phyloP scores from a whole-genome alignment of 2,797 vertebrate species.

The Threskiornis aethiopicus region DNA sequence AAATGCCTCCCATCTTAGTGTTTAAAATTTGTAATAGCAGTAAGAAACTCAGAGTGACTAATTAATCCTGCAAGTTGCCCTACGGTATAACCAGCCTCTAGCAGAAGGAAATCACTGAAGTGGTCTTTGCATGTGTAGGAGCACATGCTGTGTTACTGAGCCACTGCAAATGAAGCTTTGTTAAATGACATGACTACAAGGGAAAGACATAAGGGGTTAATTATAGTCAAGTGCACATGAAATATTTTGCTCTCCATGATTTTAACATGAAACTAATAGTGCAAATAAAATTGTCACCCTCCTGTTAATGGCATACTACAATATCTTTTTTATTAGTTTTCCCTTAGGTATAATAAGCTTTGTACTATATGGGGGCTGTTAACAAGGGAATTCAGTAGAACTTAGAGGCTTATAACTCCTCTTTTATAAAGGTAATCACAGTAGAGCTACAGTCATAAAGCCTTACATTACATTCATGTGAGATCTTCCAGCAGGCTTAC shows the following conservation, averaged over 20 bases:
- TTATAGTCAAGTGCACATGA: not conserved
- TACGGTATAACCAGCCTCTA: not conserved
- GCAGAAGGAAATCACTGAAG: not conserved
- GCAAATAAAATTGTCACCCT: slow-evolving; percentile 19
- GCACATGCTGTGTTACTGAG: not conserved
- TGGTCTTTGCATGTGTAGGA: not conserved
- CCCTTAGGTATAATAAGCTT: slow-evolving; percentile 34
- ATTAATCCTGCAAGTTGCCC: not conserved
- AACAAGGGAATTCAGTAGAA: slow-evolving; percentile 34
- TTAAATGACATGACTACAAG: not conserved
- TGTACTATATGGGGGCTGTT: not conserved
- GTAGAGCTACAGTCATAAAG: not conserved
- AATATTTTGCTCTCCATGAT: slow-evolving; percentile 12
- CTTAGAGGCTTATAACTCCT: not conserved
- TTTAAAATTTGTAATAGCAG: not conserved
- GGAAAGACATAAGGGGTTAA: slow-evolving; percentile 22
- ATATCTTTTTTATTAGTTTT: slow-evolving; percentile 24
- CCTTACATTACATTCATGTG: not conserved
- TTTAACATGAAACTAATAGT: slow-evolving; percentile 43
- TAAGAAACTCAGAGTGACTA: not conserved
- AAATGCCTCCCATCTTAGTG: not conserved
- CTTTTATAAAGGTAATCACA: slow-evolving; percentile 20
- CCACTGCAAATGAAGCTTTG: not conserved
- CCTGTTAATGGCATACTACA: slow-evolving; percentile 14
- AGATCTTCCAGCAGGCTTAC: not conserved